These are phyloP conservation scores for Neopipo cinnamomea DNA, from an alignment of 2,113 vertebrate genomes.

Conservation along the genomic window DNA sequence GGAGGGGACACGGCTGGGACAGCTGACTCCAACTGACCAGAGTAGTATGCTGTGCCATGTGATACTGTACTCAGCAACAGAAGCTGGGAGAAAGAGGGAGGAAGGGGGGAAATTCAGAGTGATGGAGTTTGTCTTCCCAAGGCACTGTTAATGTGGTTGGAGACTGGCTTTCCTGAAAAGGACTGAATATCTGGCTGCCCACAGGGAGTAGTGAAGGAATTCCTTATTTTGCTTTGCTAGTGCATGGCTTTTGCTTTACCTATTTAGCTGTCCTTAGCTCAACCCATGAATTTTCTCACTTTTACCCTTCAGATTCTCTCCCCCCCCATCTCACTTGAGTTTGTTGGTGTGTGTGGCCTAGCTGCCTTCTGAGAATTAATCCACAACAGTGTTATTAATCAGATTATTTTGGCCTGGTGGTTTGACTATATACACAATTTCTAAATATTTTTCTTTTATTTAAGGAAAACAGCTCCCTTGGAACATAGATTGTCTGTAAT, in stretches of 20 bases:
- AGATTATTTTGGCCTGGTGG: neutral
- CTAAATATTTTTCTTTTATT: neutral
- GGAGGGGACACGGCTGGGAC: neutral
- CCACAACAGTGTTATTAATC: neutral
- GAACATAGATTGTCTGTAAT: neutral
- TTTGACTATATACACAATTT: neutral
- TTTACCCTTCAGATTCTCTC: neutral
- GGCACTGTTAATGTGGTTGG: neutral
- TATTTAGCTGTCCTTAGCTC: neutral
- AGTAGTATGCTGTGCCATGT: fast-evolving
- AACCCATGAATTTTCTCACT: neutral
- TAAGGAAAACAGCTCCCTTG: neutral
- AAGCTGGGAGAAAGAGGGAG: neutral
- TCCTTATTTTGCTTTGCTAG: neutral
- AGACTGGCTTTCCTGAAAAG: neutral
- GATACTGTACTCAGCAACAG: neutral
- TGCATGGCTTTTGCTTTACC: fast-evolving
- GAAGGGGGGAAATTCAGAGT: neutral
- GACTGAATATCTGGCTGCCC: fast-evolving
- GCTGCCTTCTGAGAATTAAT: neutral
- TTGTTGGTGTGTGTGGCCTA: neutral
- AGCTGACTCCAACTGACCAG: neutral
- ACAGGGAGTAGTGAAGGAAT: fast-evolving
- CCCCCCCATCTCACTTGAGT: fast-evolving
- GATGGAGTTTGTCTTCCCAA: neutral